Base-by-base conservation (phyloP, 2,888 invertebrate genomes). In the Biston betularia region DNA sequence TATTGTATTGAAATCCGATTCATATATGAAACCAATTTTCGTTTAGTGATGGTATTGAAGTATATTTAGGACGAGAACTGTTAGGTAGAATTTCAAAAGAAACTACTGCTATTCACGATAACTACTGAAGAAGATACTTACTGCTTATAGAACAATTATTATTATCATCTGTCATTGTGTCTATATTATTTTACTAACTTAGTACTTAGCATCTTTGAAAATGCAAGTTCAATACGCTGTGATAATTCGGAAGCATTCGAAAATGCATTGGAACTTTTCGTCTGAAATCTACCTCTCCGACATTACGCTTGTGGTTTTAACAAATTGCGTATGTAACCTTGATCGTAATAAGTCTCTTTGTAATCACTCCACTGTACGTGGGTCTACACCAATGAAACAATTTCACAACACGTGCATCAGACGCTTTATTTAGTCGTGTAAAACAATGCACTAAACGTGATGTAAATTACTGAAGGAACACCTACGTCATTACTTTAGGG, bases 321-420 rank as follows among this genome's bases (percentile, higher is more conserved):
- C 62, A 58, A 71, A 68, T 73, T 71, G 71, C 69, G 61, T 45
- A 65, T 45, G 50, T 59, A 71, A 72, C 74, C 72, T 74, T 74
- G 70, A 10, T 48, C 49, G 67, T 68, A 65, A 71, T 69, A 67
- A 64, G 64, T 64, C 50, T 70, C 70, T 69, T 69, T 69, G 68
- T 72, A 69, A 72, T 66, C 46, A 64, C 65, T 67, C 40, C 42
- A 38, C 60, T 40, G 59, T 59, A 68, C 63, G 63, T 68, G 67
- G 67, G 59, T 54, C 48, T 59, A 48, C 24, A 53, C 40, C 34
- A 57, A 24, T 48, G 11, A 58, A 67, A 55, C 48, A 67, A 70
- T 74, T 72, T 68, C 74, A 64, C 66, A 72, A 74, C 57, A 24
- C 50, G 46, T 63, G 65, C 62, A 63, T 49, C 63, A 58, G 64